Conservation (phyloP, 1,140 invertebrate genomes). For the Maconellicoccus hirsutus region DNA sequence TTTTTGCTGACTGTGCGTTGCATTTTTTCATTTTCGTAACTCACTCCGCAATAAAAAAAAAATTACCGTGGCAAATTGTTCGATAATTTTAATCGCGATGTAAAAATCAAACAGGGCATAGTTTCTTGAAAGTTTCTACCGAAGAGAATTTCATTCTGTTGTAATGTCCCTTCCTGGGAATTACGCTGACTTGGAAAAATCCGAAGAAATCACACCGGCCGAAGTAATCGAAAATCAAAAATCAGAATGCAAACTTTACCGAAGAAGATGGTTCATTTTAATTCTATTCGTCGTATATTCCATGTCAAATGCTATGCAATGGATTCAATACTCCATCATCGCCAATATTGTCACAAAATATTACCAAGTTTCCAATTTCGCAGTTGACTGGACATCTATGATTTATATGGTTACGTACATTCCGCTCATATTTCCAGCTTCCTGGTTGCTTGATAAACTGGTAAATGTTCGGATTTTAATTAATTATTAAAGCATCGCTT, state of each 20-base stretch:
- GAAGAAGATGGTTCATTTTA: conserved; percentile 73
- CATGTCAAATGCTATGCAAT: conserved; percentile 79
- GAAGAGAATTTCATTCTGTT: background rate
- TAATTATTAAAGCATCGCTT: too few relatives aligned
- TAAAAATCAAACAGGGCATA: too few relatives aligned
- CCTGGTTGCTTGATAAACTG: conserved; percentile 78
- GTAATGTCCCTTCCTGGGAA: background rate
- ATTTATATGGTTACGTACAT: conserved; percentile 95
- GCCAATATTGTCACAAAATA: conserved; percentile 62
- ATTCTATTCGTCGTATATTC: conserved; percentile 79
- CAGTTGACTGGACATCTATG: conserved; percentile 91
- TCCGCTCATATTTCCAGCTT: conserved; percentile 88
- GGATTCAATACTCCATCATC: conserved; percentile 82
- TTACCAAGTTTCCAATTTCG: conserved; percentile 47
- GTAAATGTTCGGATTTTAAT: conserved; percentile 52
- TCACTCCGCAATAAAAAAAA: too few relatives aligned
- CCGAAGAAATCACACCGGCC: background rate
- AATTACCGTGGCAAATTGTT: too few relatives aligned
- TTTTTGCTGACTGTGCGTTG: too few relatives aligned
- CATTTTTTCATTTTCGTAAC: too few relatives aligned
- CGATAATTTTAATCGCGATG: too few relatives aligned
- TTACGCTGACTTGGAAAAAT: conserved; percentile 22
- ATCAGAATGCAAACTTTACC: conserved; percentile 41
- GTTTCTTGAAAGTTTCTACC: background rate
- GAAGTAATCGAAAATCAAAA: background rate